Conservation (phyloP, 2,113 vertebrate genomes). For the Lophius piscatorius region DNA sequence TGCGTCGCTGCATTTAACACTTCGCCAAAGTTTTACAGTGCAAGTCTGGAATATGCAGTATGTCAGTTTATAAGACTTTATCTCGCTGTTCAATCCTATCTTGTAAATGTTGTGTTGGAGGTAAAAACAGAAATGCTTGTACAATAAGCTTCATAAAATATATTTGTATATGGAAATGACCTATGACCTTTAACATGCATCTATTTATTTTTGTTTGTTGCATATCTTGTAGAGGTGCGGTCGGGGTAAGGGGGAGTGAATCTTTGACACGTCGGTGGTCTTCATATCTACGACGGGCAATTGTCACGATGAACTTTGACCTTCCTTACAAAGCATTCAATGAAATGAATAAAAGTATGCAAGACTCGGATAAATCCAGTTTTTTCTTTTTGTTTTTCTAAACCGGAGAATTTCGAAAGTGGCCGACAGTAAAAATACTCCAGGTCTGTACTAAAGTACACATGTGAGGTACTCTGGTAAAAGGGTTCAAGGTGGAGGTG, state of each 20-base stretch:
- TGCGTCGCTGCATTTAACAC: conserved; percentile 16
- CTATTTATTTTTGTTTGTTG: conserved; percentile 89
- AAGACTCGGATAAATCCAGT: conserved; percentile 18
- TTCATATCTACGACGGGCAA: conserved; percentile 52
- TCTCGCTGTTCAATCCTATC: conserved; percentile 53
- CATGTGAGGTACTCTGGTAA: too few relatives aligned
- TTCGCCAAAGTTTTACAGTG: conserved; percentile 13
- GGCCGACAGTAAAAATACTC: too few relatives aligned
- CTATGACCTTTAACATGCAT: conserved; percentile 83
- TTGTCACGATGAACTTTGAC: conserved; percentile 44
- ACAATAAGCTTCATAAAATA: conserved; percentile 82
- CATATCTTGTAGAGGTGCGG: conserved; percentile 65
- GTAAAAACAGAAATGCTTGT: conserved; percentile 81
- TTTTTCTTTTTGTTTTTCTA: background rate
- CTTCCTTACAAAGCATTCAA: conserved; percentile 69
- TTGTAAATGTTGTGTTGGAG: conserved; percentile 78
- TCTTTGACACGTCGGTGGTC: conserved; percentile 21
- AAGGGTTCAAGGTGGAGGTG: too few relatives aligned
- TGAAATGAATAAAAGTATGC: conserved; percentile 79
- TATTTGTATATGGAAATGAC: conserved; percentile 91
- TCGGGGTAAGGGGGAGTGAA: conserved; percentile 13
- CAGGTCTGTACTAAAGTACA: too few relatives aligned
- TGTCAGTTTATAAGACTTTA: conserved; percentile 50
- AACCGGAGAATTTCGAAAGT: background rate
- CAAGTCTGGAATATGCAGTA: conserved; percentile 16